These are phyloP conservation scores for Bombus superbus DNA, from an alignment of 1,140 invertebrate genomes.

Conservation along the genomic window DNA sequence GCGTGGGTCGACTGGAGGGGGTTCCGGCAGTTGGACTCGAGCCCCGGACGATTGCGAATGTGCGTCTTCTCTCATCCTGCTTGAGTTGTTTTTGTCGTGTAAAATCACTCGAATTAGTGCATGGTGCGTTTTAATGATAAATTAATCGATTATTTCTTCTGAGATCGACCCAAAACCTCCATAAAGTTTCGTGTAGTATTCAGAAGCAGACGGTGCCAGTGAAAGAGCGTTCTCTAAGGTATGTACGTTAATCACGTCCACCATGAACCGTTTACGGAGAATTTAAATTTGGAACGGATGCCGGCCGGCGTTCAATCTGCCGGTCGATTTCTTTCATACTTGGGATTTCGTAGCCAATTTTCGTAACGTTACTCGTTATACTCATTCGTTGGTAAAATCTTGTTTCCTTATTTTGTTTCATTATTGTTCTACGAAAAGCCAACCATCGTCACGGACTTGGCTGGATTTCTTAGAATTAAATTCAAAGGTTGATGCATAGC, in stretches of 20 bases:
- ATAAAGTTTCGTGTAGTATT: background rate
- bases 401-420: background rate
- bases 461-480: constrained; percentile 38
- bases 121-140: constrained; percentile 1
- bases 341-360: background rate
- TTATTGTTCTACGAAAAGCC: constrained; percentile 33
- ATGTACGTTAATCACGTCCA: constrained; percentile 64
- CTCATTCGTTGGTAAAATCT: background rate
- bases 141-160: background rate
- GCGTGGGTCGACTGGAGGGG: constrained; percentile 47
- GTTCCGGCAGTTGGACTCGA: constrained; percentile 70
- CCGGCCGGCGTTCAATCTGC: constrained; percentile 51
- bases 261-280: constrained; percentile 35
- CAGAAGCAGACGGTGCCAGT: background rate
- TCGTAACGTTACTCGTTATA: background rate
- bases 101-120: constrained; percentile 10
- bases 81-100: constrained; percentile 25
- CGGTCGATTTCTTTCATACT: constrained; percentile 12
- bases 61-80: constrained; percentile 34
- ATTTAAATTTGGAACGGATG: constrained; percentile 70
- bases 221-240: constrained; percentile 54
- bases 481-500: constrained; percentile 15
- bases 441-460: constrained; percentile 15
- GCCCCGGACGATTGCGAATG: constrained; percentile 55
- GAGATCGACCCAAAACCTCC: background rate